Percentiles rank a stretch among this genome's conserved stretches.
These are phyloP conservation scores for Graphium colonna DNA, from an alignment of 2,888 invertebrate species.

Conservation along the genomic window DNA sequence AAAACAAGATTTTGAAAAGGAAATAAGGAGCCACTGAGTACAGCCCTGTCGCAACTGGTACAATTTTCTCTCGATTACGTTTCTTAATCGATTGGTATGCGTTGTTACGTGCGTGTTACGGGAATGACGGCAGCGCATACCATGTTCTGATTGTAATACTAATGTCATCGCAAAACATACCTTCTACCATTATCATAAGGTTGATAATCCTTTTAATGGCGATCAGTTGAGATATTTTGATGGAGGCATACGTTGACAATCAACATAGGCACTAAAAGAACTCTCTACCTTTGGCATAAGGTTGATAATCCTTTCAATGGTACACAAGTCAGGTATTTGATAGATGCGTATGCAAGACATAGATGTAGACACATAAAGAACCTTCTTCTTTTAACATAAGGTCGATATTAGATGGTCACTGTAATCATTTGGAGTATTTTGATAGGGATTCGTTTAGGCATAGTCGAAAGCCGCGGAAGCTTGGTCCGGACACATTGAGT, in stretches of 20 bases:
- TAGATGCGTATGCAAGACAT: too few species aligned
- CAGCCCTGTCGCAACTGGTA: conserved; percentile 49
- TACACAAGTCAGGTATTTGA: too few species aligned
- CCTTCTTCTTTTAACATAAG: too few species aligned
- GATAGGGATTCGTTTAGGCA: conserved; percentile 37
- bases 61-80: conserved; percentile 76
- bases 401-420: too few species aligned
- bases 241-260: conserved; percentile 36
- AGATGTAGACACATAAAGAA: too few species aligned
- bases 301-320: too few species aligned
- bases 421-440: too few species aligned
- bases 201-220: conserved; percentile 33
- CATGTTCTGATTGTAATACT: conserved; percentile 47
- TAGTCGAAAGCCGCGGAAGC: conserved; percentile 53
- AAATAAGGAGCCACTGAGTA: conserved; percentile 25
- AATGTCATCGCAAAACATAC: too few species aligned
- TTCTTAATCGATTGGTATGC: conserved; percentile 62
- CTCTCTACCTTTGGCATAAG: too few species aligned
- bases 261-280: too few species aligned
- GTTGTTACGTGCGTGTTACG: conserved; percentile 57
- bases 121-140: conserved; percentile 63
- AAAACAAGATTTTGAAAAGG: not conserved
- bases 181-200: too few species aligned
- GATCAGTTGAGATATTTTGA: conserved; percentile 38
- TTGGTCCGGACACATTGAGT: conserved; percentile 64